These are phyloP conservation scores for Dasyprocta punctata DNA, from an alignment of 2,113 vertebrate genomes.

Conservation along the genomic window DNA sequence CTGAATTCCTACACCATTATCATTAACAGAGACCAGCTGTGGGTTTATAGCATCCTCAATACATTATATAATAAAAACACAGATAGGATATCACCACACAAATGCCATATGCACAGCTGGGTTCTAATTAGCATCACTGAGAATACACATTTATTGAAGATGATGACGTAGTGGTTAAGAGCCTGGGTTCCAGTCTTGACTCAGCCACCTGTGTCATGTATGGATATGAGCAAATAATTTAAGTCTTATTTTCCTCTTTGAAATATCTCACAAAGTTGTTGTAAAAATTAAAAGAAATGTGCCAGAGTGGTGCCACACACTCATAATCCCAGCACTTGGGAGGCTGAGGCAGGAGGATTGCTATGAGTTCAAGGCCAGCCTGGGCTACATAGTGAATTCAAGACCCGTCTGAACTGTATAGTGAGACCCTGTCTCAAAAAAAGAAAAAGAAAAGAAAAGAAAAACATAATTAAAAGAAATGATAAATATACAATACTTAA, in stretches of 20 bases:
- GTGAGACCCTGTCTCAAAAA: not conserved
- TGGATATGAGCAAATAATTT: not conserved
- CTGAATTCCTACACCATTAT: conserved; percentile 52
- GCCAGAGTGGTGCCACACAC: not conserved
- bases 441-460: not conserved
- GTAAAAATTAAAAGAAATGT: conserved; percentile 13
- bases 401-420: not conserved
- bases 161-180: not conserved
- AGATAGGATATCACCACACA: conserved; percentile 48
- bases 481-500: not conserved
- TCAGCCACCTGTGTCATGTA: not conserved
- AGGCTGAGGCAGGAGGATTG: not conserved
- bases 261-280: not conserved
- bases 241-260: not conserved
- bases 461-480: not conserved
- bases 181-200: not conserved
- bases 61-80: conserved; percentile 57
- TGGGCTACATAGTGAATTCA: not conserved
- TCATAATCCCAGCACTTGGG: not conserved
- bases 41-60: conserved; percentile 16
- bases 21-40: conserved; percentile 67
- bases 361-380: not conserved
- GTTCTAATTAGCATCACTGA: conserved; percentile 30
- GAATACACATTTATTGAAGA: conserved; percentile 3
- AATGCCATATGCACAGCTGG: conserved; percentile 48